phyloP scores from a whole-genome alignment of 2,797 vertebrate genomes.

The Spinus olivaceus region DNA sequence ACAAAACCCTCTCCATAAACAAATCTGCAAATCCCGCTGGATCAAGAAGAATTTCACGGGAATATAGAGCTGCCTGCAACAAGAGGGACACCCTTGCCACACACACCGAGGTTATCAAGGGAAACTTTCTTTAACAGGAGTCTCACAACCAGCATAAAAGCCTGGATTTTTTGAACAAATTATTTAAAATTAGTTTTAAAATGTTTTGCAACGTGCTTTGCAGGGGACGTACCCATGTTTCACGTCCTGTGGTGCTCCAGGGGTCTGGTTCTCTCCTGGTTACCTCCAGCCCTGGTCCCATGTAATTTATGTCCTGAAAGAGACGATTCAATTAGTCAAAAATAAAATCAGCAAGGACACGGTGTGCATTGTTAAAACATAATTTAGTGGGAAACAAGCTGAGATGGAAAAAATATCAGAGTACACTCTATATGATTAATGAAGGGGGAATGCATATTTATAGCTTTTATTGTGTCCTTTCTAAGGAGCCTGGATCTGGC shows the following conservation, averaged over 20 bases:
- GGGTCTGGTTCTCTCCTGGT: background rate
- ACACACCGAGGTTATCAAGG: background rate
- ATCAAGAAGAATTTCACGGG: background rate
- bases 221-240: background rate
- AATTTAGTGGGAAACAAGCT: constrained; percentile 2
- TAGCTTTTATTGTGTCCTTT: background rate
- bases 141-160: accelerated
- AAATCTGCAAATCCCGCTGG: background rate
- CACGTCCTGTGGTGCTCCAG: background rate
- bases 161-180: background rate
- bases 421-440: background rate
- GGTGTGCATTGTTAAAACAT: background rate
- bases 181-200: background rate
- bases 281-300: background rate
- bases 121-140: background rate
- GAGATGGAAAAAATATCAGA: background rate
- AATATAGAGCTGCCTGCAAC: background rate
- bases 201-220: background rate
- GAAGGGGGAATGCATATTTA: background rate
- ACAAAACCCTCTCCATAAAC: background rate
- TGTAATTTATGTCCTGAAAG: background rate
- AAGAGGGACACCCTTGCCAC: background rate
- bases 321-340: constrained; percentile 26
- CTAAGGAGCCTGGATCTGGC: background rate
- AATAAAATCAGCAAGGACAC: background rate